These are phyloP conservation scores for Gymnosoma rotundatum DNA, from an alignment of 2,888 invertebrate species.

Conservation along the genomic window DNA sequence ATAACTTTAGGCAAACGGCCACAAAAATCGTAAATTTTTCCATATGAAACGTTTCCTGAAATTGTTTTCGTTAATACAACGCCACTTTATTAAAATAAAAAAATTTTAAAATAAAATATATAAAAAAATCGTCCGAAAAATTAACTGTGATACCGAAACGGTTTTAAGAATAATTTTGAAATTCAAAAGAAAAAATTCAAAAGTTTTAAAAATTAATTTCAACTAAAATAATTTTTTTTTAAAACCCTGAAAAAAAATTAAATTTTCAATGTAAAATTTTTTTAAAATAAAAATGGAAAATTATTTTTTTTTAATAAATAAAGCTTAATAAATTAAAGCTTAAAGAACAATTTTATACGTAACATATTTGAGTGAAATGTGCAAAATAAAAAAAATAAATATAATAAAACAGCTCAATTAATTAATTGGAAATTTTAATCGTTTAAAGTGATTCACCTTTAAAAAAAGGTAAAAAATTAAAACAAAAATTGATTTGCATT, in stretches of 20 bases:
- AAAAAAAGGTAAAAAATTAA: conserved; percentile 21
- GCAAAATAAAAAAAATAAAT: conserved; percentile 28
- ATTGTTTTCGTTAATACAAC: conserved; percentile 27
- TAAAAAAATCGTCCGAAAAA: conserved; percentile 1
- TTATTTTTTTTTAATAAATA: neutral
- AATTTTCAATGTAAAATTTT: neutral
- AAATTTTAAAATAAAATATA: neutral
- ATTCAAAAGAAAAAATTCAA: neutral
- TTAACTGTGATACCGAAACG: neutral
- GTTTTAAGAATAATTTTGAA: conserved; percentile 3
- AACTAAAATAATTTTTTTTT: neutral
- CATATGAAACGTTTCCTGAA: conserved; percentile 6
- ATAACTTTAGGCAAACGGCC: conserved; percentile 83
- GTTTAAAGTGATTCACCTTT: conserved; percentile 59
- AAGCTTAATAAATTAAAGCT: conserved; percentile 46
- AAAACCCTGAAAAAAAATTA: neutral
- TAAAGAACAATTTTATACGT: conserved; percentile 46
- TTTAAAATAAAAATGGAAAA: conserved; percentile 8
- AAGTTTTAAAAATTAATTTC: neutral
- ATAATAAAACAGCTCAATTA: conserved; percentile 37
- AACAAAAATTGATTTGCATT: conserved; percentile 11
- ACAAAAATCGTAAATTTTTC: conserved; percentile 76
- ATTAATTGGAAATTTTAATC: conserved; percentile 35
- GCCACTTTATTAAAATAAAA: neutral
- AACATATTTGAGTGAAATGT: conserved; percentile 29